phyloP scores from a whole-genome alignment of 2,797 vertebrate genomes.

The Enteromius fasciolatus region DNA sequence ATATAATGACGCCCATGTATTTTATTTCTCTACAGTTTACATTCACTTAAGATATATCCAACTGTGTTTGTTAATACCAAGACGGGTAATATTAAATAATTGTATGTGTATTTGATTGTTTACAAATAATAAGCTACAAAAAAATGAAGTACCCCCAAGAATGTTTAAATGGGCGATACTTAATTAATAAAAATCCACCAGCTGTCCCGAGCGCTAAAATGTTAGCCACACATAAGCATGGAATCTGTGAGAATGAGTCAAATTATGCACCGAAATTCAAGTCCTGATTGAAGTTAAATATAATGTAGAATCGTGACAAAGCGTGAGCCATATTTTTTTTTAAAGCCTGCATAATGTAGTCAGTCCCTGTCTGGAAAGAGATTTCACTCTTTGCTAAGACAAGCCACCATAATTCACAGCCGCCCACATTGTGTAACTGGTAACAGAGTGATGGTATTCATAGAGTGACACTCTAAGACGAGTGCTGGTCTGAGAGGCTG shows the following conservation, averaged over 20 bases:
- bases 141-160: background rate
- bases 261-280: background rate
- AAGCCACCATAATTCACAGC: slow-evolving; percentile 29
- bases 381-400: slow-evolving; percentile 34
- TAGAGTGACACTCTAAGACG: slow-evolving; percentile 59
- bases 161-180: background rate
- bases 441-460: slow-evolving; percentile 32
- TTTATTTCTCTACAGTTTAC: background rate
- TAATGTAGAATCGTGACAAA: background rate
- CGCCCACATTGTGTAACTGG: slow-evolving; percentile 32
- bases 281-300: background rate
- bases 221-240: background rate
- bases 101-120: background rate
- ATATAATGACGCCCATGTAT: background rate
- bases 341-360: slow-evolving; percentile 19
- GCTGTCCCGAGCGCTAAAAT: background rate
- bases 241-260: background rate
- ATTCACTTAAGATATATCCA: background rate
- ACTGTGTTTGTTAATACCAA: background rate
- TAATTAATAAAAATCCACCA: background rate
- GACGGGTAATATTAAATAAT: background rate
- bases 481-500: slow-evolving; percentile 60
- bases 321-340: background rate
- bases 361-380: slow-evolving; percentile 27
- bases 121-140: background rate